These are phyloP conservation scores for Crocuta crocuta DNA, from an alignment of 2,113 vertebrate genomes.

Conservation along the genomic window DNA sequence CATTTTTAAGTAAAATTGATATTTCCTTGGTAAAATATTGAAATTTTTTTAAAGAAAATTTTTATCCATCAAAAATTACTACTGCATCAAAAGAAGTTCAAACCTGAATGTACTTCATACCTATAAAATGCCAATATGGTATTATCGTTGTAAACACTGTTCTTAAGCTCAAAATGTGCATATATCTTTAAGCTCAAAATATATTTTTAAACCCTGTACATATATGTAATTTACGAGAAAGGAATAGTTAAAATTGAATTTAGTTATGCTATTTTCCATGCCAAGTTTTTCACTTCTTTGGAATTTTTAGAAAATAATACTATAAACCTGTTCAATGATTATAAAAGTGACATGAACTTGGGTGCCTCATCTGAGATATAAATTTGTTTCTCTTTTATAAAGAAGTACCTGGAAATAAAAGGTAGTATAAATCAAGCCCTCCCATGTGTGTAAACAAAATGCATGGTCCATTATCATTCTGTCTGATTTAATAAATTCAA, in stretches of 20 bases:
- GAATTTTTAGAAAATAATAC: not conserved
- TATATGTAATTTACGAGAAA: not conserved
- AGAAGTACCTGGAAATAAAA: constrained; percentile 9
- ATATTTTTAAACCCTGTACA: not conserved
- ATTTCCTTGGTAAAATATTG: not conserved
- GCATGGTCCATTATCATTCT: not conserved
- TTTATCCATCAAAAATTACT: not conserved
- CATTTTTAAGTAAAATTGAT: constrained; percentile 2
- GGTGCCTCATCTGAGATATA: not conserved
- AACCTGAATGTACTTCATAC: not conserved
- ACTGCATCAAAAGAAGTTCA: not conserved
- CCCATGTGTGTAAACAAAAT: not conserved
- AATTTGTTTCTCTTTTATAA: constrained; percentile 33
- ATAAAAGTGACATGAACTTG: not conserved
- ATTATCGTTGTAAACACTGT: not conserved
- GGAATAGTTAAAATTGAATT: constrained; percentile 17
- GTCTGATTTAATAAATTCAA: not conserved
- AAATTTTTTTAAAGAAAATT: not conserved
- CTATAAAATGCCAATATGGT: not conserved
- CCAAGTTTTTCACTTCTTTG: not conserved
- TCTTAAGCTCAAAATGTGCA: not conserved
- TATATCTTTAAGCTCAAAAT: not conserved
- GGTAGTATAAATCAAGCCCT: constrained; percentile 22
- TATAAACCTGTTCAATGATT: not conserved
- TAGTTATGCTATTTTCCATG: constrained; percentile 4